Conservation (phyloP, 2,797 vertebrate species). For the Etheostoma nigrum region DNA sequence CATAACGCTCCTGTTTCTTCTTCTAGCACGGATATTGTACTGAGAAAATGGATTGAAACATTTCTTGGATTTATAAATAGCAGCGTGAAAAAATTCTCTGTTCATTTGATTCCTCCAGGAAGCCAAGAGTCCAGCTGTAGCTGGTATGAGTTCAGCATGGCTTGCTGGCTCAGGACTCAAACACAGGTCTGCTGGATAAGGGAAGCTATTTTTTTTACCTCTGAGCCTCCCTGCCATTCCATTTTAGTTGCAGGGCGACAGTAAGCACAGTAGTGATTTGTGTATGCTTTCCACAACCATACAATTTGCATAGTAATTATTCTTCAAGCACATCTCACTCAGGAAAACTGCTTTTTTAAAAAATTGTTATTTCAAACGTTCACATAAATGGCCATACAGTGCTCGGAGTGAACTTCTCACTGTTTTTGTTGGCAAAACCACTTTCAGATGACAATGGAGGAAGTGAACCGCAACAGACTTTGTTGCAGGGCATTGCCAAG, state of each 20-base stretch:
- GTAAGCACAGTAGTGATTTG: constrained; percentile 42
- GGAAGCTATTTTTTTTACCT: constrained; percentile 13
- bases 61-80: constrained; percentile 38
- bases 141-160: neutral
- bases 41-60: constrained; percentile 35
- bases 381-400: neutral
- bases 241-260: constrained; percentile 25
- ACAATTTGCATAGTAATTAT: constrained; percentile 27
- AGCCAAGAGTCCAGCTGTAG: constrained; percentile 6
- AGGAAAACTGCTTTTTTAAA: constrained; percentile 30
- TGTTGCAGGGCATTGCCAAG: constrained; percentile 32
- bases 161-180: constrained; percentile 15
- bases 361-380: constrained; percentile 11
- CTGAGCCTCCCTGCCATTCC: constrained; percentile 2
- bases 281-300: constrained; percentile 25
- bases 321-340: constrained; percentile 39
- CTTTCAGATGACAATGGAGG: constrained; percentile 36
- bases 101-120: neutral
- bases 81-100: too few species aligned
- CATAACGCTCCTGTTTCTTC: constrained; percentile 36
- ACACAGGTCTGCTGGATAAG: constrained; percentile 32
- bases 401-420: neutral
- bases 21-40: constrained; percentile 57
- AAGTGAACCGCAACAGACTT: constrained; percentile 44
- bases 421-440: neutral